Conservation (phyloP, 1,140 invertebrate species). For the Linepithema humile region DNA sequence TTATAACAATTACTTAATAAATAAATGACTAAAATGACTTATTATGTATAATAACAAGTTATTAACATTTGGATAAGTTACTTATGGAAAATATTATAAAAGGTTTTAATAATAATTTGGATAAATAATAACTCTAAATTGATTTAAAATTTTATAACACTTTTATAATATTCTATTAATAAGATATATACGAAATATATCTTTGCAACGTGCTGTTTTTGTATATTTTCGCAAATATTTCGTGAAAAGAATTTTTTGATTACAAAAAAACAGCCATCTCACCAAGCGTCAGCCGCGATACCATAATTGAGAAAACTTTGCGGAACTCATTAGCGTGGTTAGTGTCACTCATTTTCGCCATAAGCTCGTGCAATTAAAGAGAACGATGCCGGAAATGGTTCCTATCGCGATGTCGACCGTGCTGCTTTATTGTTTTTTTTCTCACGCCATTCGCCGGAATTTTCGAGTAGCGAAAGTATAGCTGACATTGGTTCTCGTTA, state of each 20-base stretch:
- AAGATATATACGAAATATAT: no score
- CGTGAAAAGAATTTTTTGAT: conserved; percentile 29
- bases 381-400: conserved; percentile 17
- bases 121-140: not conserved
- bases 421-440: conserved; percentile 19
- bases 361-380: conserved; percentile 54
- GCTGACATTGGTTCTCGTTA: conserved; percentile 74
- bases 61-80: no score
- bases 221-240: not conserved
- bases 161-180: no score
- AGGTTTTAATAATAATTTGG: no score
- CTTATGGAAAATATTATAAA: no score
- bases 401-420: not conserved
- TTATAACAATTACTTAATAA: no score
- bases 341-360: conserved; percentile 57
- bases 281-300: not conserved
- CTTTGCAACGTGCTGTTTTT: not conserved
- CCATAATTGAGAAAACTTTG: conserved; percentile 50
- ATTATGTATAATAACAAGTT: not conserved
- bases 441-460: not conserved
- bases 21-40: no score
- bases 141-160: no score
- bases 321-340: conserved; percentile 57
- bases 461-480: conserved; percentile 60
- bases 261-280: conserved; percentile 5